A percentile compares a stretch with the other conserved stretches of the same genome.
Conservation (phyloP, 2,113 vertebrate genomes). For the Sula dactylatra region DNA sequence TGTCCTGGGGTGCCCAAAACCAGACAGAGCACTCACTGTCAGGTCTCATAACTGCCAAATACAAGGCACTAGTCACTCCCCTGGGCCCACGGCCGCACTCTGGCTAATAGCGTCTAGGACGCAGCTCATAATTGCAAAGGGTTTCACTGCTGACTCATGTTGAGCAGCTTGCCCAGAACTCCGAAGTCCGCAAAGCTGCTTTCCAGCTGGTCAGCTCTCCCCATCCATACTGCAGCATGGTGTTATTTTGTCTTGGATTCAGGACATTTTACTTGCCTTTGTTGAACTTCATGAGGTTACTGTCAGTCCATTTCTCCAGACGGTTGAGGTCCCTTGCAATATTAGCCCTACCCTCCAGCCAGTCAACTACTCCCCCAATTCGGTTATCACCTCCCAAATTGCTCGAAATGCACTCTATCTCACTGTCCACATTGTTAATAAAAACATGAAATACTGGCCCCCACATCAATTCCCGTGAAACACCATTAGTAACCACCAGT, state of each 20-base stretch:
- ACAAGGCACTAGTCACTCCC: background rate
- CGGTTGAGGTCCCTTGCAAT: background rate
- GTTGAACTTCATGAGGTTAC: background rate
- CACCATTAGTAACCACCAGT: background rate
- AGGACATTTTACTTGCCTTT: background rate
- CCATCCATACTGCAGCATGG: background rate
- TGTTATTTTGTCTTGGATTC: background rate
- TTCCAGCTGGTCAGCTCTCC: background rate
- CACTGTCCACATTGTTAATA: background rate
- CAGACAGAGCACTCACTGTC: background rate
- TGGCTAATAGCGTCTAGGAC: background rate
- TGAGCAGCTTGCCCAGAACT: background rate
- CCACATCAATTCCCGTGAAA: background rate
- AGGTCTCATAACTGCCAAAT: background rate
- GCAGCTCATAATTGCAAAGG: background rate
- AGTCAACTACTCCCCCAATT: background rate
- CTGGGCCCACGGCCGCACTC: fast-evolving
- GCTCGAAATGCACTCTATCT: background rate
- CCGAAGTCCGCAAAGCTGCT: background rate
- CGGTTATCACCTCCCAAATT: background rate
- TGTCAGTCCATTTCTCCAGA: background rate
- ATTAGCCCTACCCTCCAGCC: background rate
- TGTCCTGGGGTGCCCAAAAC: background rate
- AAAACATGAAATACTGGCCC: background rate
- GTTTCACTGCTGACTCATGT: background rate